Percentiles rank a stretch among this genome's conserved stretches.
Evolutionary conservation across 2,113 vertebrate genomes (phyloP).

Genomic region (Amphiprion percula): DNA sequence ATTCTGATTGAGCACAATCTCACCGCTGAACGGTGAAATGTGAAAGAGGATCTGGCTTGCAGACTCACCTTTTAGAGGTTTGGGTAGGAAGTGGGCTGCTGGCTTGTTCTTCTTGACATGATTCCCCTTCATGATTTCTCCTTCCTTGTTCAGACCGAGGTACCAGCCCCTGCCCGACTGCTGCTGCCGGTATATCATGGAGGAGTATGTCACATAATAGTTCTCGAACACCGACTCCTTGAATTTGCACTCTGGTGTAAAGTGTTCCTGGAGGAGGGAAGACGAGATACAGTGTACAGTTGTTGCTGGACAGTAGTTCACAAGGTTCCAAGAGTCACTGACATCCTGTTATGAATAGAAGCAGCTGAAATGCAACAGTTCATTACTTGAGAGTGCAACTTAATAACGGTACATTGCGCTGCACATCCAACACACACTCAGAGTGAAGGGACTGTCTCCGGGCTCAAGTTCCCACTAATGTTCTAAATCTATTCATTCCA

Average conservation of each 20-base stretch:
- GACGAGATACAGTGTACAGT: constrained; percentile 30
- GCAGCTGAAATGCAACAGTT: constrained; percentile 45
- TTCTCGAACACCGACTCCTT: constrained; percentile 99
- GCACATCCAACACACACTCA: background rate
- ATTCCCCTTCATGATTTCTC: constrained; percentile 99
- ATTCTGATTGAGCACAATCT: background rate
- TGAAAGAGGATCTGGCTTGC: background rate
- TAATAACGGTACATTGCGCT: constrained; percentile 1
- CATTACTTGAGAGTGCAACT: constrained; percentile 40
- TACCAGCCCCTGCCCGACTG: constrained; percentile 99
- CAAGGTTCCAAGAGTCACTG: constrained; percentile 8
- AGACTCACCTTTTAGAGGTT: constrained; percentile 96
- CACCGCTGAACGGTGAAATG: background rate
- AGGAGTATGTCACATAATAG: constrained; percentile 99
- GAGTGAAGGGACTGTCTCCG: constrained; percentile 3
- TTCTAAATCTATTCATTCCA: constrained; percentile 55
- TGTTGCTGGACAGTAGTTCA: constrained; percentile 42
- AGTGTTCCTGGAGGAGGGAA: constrained; percentile 91
- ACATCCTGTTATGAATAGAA: constrained; percentile 34
- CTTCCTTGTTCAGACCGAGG: constrained; percentile 99
- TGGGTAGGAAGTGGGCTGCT: constrained; percentile 98
- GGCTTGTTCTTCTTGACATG: constrained; percentile 99
- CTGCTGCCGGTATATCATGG: constrained; percentile 99
- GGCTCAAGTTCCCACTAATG: constrained; percentile 6
- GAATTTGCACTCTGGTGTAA: constrained; percentile 99